Base-by-base conservation (phyloP, 1,140 invertebrate species). In the Aethina tumida region DNA sequence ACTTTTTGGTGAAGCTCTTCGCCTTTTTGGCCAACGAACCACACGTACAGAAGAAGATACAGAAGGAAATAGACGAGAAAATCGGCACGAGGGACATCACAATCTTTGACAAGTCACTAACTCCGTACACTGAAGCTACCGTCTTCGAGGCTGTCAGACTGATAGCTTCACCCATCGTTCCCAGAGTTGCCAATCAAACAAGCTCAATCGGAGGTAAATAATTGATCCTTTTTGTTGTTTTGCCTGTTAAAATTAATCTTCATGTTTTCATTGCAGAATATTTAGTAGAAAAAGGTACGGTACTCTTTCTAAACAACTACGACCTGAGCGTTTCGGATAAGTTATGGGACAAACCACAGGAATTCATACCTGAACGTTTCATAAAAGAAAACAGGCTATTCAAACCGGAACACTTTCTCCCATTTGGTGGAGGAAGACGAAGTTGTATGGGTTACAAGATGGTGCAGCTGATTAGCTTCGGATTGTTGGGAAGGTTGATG, bases 401-500 rank as follows among this genome's bases (percentile, higher is more conserved):
- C 0, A 60, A 65, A 20, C 62, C 64, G 0, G 60, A 83, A 1
- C 72, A 85, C 55, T 93, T 89, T 49, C 58, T 91, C 10, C 88
- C 88, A 0, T 93, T 92, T 62, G 83, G 84, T 39, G 83, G 83
- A 13, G 83, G 88, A 0, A 77, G 83, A 40, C 66, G 89, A n/a
- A 84, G 84, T 0, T 94, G 90, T 56, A 79, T 94, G 53, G 89
- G 89, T 1, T 86, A 89, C 60, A 86, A 82, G 41, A 64, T 94
- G 43, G 81, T 88, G 0, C 77, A 79, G 12, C 73, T 81, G n/a
- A 69, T 86, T 48, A 73, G 74, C 33, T 84, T 88, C 58, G 68
- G 81, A 0, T 71, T 77, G 28, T 56, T 89, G 16, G 75, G 77
- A 0, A 79, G 75, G 21, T 62, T 91, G 4, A 52, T 89, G 25